phyloP scores from a whole-genome alignment of 2,888 invertebrate genomes.

The Trissoscelio sp. region DNA sequence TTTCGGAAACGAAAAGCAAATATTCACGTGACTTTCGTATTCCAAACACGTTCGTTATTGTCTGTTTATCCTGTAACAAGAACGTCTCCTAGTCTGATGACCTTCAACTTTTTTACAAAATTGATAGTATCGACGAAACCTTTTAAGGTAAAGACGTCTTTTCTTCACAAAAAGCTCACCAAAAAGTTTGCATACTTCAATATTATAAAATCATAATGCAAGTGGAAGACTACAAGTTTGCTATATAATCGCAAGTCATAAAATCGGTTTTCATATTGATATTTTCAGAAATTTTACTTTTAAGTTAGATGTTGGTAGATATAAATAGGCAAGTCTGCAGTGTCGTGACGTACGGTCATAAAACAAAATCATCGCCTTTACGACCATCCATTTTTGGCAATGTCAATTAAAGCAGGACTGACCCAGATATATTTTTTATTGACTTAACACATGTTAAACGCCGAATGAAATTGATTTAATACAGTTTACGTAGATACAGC shows the following conservation, averaged over 20 bases:
- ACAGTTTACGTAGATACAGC: neutral
- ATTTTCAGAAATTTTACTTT: slow-evolving; percentile 36
- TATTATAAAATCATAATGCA: slow-evolving; percentile 24
- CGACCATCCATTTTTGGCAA: slow-evolving; percentile 51
- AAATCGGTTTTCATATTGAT: slow-evolving; percentile 26
- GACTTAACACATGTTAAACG: slow-evolving; percentile 31
- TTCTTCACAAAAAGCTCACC: slow-evolving; percentile 4
- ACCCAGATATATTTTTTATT: slow-evolving; percentile 50
- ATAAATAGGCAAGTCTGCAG: slow-evolving; percentile 53
- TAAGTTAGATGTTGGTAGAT: slow-evolving; percentile 22
- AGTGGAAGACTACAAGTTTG: neutral
- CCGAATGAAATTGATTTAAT: slow-evolving; percentile 10
- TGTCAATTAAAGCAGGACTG: slow-evolving; percentile 53
- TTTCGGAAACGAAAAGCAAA: slow-evolving; percentile 52
- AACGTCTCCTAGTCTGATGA: slow-evolving; percentile 72
- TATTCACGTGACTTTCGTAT: slow-evolving; percentile 74
- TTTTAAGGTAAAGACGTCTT: slow-evolving; percentile 35
- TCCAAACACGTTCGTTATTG: slow-evolving; percentile 80
- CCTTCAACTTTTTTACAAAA: slow-evolving; percentile 77
- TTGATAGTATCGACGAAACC: slow-evolving; percentile 77
- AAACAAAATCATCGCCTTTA: slow-evolving; percentile 57
- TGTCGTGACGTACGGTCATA: slow-evolving; percentile 54
- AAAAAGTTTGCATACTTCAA: slow-evolving; percentile 24
- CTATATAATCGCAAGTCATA: neutral
- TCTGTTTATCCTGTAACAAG: slow-evolving; percentile 82